Evolutionary conservation across 2,888 invertebrate species (phyloP).

Genomic region (Tenthredo distinguenda): DNA sequence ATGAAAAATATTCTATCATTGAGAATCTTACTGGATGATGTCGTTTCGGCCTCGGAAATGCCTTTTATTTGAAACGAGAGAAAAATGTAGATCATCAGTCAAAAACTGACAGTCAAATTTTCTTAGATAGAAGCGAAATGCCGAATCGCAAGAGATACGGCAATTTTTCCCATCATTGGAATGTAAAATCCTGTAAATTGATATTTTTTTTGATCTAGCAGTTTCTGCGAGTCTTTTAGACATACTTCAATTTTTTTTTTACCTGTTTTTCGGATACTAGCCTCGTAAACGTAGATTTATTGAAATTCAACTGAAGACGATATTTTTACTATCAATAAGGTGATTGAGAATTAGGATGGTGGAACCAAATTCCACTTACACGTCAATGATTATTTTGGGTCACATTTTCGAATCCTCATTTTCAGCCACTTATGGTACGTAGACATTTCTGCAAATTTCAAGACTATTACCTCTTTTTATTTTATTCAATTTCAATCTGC

Average conservation of each 20-base stretch:
- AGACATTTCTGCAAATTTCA: not conserved
- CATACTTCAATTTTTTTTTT: not conserved
- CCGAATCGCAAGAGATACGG: not conserved
- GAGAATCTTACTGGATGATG: too few relatives aligned
- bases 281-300: not conserved
- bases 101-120: not conserved
- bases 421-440: not conserved
- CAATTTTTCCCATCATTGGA: not conserved
- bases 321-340: too few relatives aligned
- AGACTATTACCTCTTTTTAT: not conserved
- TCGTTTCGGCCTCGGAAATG: not conserved
- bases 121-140: not conserved
- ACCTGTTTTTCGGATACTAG: not conserved
- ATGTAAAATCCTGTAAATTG: not conserved
- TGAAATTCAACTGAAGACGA: not conserved
- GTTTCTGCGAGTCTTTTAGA: not conserved
- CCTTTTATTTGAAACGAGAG: not conserved
- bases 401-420: not conserved
- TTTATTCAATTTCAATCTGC: not conserved
- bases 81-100: not conserved
- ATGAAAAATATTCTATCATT: too few relatives aligned
- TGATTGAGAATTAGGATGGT: too few relatives aligned
- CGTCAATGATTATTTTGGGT: not conserved
- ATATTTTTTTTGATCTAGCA: not conserved
- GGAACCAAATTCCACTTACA: too few relatives aligned